Evolutionary conservation across 2,888 invertebrate genomes (phyloP).

Genomic region (Campoplex capitator): DNA sequence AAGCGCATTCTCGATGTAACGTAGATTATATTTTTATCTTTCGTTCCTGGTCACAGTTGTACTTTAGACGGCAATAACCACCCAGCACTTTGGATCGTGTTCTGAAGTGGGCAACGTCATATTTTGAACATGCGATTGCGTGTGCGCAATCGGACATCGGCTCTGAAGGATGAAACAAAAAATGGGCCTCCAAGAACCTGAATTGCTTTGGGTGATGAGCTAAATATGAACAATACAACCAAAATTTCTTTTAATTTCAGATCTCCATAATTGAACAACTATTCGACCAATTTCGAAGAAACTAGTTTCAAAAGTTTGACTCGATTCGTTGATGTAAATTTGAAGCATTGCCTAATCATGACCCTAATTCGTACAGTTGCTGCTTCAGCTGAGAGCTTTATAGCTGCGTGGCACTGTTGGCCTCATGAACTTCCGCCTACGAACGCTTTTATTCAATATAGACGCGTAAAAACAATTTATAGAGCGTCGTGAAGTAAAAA

Average conservation of each 20-base stretch:
- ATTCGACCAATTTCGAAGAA: background rate
- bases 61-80: constrained; percentile 42
- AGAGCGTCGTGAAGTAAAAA: background rate
- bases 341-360: background rate
- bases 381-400: too few species aligned
- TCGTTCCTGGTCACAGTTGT: constrained; percentile 30
- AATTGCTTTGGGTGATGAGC: constrained; percentile 2
- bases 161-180: constrained; percentile 17
- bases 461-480: background rate
- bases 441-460: too few species aligned
- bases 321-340: background rate
- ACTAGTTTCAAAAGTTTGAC: background rate
- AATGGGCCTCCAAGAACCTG: constrained; percentile 14
- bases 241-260: background rate
- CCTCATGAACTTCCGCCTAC: too few species aligned
- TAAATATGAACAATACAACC: background rate
- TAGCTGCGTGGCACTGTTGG: too few species aligned
- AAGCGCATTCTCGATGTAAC: constrained; percentile 38
- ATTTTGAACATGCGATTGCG: constrained; percentile 50
- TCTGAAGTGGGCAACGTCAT: constrained; percentile 38
- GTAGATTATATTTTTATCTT: constrained; percentile 40
- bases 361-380: too few species aligned
- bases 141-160: constrained; percentile 16
- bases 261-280: background rate
- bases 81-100: constrained; percentile 36